Percentiles rank a stretch among this genome's conserved stretches.
phyloP scores from a whole-genome alignment of 2,797 vertebrate species.

The Trematomus bernacchii region DNA sequence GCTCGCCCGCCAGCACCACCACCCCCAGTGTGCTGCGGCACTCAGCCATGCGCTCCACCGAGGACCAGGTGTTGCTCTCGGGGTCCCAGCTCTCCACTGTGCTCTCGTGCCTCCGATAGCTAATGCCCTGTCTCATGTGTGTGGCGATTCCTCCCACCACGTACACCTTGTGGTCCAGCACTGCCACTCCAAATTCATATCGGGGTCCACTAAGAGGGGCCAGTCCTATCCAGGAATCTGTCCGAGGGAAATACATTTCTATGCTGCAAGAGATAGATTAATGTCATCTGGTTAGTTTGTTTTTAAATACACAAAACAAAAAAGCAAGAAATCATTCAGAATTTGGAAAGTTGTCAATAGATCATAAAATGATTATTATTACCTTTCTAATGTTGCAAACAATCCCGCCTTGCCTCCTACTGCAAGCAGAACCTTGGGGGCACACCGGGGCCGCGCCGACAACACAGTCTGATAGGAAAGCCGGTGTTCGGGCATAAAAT shows the following conservation, averaged over 20 bases:
- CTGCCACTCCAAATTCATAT: constrained; percentile 95
- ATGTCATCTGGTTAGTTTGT: background rate
- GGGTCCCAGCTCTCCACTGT: constrained; percentile 98
- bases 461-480: constrained; percentile 96
- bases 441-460: constrained; percentile 93
- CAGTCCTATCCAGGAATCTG: constrained; percentile 97
- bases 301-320: constrained; percentile 6
- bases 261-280: constrained; percentile 82
- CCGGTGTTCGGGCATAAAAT: constrained; percentile 99
- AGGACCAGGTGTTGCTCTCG: constrained; percentile 95
- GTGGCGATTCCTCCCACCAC: constrained; percentile 97
- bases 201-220: constrained; percentile 95
- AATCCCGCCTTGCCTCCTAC: constrained; percentile 98
- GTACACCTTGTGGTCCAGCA: constrained; percentile 95
- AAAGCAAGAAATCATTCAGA: background rate
- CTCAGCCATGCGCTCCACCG: constrained; percentile 94
- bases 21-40: constrained; percentile 95
- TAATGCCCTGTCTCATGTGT: constrained; percentile 94
- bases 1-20: constrained; percentile 93
- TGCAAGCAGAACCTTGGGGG: constrained; percentile 96
- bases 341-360: background rate
- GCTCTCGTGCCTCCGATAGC: constrained; percentile 94
- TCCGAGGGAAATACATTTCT: constrained; percentile 99
- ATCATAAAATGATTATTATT: constrained; percentile 31
- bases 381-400: constrained; percentile 97